Evolutionary conservation across 2,888 invertebrate genomes (phyloP), one percentile per base, ranked within the genome.

Genomic region (Cephus pulcher): DNA sequence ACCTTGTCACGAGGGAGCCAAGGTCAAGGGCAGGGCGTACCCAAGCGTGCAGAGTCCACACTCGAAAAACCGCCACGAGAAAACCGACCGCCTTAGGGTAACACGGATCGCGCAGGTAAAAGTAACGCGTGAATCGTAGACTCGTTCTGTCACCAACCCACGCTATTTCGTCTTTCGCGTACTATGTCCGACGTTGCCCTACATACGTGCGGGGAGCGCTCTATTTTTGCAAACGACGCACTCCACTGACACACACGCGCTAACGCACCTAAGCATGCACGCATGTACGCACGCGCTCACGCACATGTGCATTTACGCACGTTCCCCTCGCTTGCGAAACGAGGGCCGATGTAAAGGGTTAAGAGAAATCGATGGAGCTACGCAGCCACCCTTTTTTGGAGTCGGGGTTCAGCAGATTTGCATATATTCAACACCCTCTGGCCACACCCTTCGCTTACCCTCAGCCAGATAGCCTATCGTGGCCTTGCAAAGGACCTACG

Each of bases 331-430:
- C 23, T 2, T 56, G 56, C 56, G 9, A 56, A 56, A 75, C 69
- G 76, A 56, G 74, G 71, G 76, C 11, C 35, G 69, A 78, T 80
- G 40, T 73, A 76, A 79, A 78, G 81, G 78, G 79, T 40, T 77
- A 79, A 83, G 86, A 89, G 90, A 90, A 90, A 90, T 90, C 90
- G 89, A 90, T 90, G 87, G 87, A 90, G 90, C 90, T 89, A 82
- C 75, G 71, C 71, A 71, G 33, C 34, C 79, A 84, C 84, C 84
- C 84, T 82, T 82, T 81, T 80, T 83, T 79, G 70, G 78, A 79
- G 80, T 32, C 32, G 71, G 71, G 71, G 32, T 32, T 32, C 71
- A 6, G 33, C 33, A 32, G 12, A 34, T 34, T 33, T 71, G 33
- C 33, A 32, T 32, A 32, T 15, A 23, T 34, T 32, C 32, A 34